phyloP scores from a whole-genome alignment of 2,888 invertebrate genomes.

The Drosophila villosipedis region DNA sequence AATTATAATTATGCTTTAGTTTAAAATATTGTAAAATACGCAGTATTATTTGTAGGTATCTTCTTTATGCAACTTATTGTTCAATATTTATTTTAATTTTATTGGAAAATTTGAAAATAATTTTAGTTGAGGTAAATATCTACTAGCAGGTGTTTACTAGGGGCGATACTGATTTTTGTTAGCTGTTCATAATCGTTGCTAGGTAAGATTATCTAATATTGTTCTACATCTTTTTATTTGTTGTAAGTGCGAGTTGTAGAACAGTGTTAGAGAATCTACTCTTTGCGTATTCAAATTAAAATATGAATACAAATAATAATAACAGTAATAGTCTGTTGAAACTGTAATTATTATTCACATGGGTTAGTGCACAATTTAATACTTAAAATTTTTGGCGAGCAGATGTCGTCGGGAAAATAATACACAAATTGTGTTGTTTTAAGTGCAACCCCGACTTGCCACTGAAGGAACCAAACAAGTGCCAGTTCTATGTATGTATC shows the following conservation, averaged over 20 bases:
- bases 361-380: background rate
- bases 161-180: constrained; percentile 7
- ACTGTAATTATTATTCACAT: background rate
- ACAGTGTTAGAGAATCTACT: constrained; percentile 1
- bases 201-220: constrained; percentile 14
- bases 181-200: constrained; percentile 14
- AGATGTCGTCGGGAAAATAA: background rate
- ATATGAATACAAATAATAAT: background rate
- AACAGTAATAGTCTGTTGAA: background rate
- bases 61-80: background rate
- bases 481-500: background rate
- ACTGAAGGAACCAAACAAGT: constrained; percentile 6
- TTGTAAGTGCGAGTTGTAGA: background rate
- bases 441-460: background rate
- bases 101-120: background rate
- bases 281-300: background rate
- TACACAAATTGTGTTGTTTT: background rate
- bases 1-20: constrained; percentile 17
- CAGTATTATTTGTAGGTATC: constrained; percentile 28
- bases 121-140: constrained; percentile 8
- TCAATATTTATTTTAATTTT: background rate
- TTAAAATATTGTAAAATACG: constrained; percentile 19
- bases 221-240: background rate
- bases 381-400: background rate
- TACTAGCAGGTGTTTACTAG: constrained; percentile 11